These are phyloP conservation scores for Fistularia commersonii DNA, from an alignment of 2,797 vertebrate species.

Conservation along the genomic window DNA sequence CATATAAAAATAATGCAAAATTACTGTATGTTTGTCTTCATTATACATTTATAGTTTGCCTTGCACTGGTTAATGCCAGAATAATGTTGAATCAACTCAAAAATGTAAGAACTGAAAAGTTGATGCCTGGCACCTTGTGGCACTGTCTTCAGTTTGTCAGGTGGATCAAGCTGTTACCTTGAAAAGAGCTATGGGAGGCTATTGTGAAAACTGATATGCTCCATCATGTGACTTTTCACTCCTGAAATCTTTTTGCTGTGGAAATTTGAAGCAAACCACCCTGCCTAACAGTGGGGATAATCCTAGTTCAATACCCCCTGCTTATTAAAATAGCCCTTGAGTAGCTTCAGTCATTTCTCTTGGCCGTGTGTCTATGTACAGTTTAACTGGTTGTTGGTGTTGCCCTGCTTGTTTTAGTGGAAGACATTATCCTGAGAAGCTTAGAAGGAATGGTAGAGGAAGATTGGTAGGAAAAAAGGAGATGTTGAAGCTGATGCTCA, in stretches of 20 bases:
- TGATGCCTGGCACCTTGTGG: conserved; percentile 40
- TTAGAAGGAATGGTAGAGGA: conserved; percentile 5
- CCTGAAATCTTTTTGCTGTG: too few species aligned
- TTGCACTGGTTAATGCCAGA: conserved; percentile 66
- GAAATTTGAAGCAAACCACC: too few species aligned
- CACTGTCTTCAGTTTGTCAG: conserved; percentile 34
- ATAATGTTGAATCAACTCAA: conserved; percentile 30
- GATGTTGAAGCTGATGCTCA: conserved; percentile 47
- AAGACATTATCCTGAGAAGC: conserved; percentile 8
- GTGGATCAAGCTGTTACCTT: conserved; percentile 17
- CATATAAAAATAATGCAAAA: conserved; percentile 76
- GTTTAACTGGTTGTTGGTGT: conserved; percentile 29
- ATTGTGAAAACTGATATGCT: background rate
- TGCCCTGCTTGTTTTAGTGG: conserved; percentile 15
- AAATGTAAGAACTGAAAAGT: conserved; percentile 15
- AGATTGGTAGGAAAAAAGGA: conserved; percentile 26
- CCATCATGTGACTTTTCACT: background rate
- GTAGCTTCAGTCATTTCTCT: background rate
- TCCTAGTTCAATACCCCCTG: too few species aligned
- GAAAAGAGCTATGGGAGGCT: too few species aligned
- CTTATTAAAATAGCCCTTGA: background rate
- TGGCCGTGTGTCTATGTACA: conserved; percentile 45
- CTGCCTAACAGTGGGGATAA: too few species aligned
- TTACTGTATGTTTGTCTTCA: conserved; percentile 61
- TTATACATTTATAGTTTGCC: conserved; percentile 58